A percentile compares a stretch with the other conserved stretches of the same genome.
Evolutionary conservation across 2,113 vertebrate genomes (phyloP).

Genomic region (Nycticorax nycticorax): DNA sequence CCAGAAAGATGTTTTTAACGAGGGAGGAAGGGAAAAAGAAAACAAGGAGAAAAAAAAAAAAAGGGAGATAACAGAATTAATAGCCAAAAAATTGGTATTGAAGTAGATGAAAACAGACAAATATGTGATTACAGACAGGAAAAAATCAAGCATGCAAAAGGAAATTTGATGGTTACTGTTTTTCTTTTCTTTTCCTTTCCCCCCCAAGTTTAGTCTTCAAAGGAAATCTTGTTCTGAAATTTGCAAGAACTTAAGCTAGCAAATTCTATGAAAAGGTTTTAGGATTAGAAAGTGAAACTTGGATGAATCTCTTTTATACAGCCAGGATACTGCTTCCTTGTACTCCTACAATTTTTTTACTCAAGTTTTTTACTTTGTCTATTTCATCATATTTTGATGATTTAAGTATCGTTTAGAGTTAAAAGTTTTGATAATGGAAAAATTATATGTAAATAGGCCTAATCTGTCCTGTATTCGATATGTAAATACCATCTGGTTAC

Average conservation of each 20-base stretch:
- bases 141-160: background rate
- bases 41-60: too few relatives aligned
- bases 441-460: background rate
- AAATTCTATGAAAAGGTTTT: background rate
- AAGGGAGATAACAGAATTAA: background rate
- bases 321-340: background rate
- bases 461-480: background rate
- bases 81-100: background rate
- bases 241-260: background rate
- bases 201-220: background rate
- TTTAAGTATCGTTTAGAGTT: background rate
- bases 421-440: background rate
- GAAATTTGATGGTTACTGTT: background rate
- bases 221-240: background rate
- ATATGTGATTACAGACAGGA: background rate
- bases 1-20: background rate
- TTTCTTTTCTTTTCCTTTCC: background rate
- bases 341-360: background rate
- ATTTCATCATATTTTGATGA: background rate
- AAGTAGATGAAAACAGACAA: background rate
- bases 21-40: background rate
- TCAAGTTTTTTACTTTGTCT: background rate
- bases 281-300: background rate
- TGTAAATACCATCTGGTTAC: constrained; percentile 35
- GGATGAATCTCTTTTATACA: background rate